A percentile compares a stretch with the other conserved stretches of the same genome.
Evolutionary conservation across 1,140 invertebrate species (phyloP).

Genomic region (Drosophila lini): DNA sequence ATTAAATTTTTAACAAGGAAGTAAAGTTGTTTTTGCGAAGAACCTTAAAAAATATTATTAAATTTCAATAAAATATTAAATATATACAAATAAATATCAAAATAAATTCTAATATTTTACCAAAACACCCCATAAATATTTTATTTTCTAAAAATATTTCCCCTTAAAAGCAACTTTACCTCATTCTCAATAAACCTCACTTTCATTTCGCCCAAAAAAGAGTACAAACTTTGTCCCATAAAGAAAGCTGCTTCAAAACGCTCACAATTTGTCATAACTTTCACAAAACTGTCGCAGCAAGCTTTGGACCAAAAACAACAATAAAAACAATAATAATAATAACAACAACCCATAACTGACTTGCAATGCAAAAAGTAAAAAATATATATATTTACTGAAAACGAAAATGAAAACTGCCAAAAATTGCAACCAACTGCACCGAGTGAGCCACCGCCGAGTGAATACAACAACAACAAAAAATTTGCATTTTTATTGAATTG

Average conservation of each 20-base stretch:
- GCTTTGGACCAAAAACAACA: conserved; percentile 32
- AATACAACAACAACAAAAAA: conserved; percentile 30
- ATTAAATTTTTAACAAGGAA: neutral
- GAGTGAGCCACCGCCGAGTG: conserved; percentile 12
- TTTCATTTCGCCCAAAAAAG: conserved; percentile 31
- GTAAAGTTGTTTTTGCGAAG: neutral
- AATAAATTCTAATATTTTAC: neutral
- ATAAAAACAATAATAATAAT: conserved; percentile 33
- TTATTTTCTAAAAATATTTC: neutral
- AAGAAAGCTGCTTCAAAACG: conserved; percentile 35
- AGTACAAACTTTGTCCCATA: conserved; percentile 43
- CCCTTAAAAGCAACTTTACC: neutral
- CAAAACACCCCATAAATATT: neutral
- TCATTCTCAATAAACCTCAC: neutral
- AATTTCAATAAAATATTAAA: neutral
- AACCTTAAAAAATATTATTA: neutral
- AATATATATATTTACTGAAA: conserved; percentile 31
- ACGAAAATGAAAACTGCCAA: conserved; percentile 63
- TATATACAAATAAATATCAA: too few relatives aligned
- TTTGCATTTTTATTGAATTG: conserved; percentile 82
- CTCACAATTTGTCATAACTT: conserved; percentile 64
- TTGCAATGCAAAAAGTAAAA: conserved; percentile 12
- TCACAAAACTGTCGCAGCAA: conserved; percentile 58
- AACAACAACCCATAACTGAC: conserved; percentile 36
- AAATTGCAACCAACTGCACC: conserved; percentile 70